Evolutionary conservation across 2,113 vertebrate species (phyloP).

Genomic region (Dascyllus trimaculatus): DNA sequence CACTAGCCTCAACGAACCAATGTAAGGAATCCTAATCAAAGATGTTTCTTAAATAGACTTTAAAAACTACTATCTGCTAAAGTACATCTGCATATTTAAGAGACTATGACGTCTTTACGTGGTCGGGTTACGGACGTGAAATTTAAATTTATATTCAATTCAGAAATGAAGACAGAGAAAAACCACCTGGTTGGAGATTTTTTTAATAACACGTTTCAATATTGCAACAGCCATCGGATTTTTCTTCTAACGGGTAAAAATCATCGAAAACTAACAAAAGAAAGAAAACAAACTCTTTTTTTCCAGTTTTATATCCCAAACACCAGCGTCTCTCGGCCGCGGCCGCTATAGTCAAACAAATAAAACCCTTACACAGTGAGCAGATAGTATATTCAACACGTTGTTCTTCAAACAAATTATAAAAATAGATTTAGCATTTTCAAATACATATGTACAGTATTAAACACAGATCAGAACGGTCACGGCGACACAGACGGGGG

Average conservation of each 20-base stretch:
- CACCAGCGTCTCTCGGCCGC: conserved; percentile 72
- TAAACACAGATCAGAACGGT: conserved; percentile 84
- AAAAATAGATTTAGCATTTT: conserved; percentile 93
- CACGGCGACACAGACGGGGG: conserved; percentile 57
- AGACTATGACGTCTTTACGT: too few species aligned
- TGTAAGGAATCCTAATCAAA: too few species aligned
- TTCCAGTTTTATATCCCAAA: conserved; percentile 77
- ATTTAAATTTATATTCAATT: too few species aligned
- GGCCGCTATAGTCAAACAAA: conserved; percentile 80
- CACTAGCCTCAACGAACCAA: too few species aligned
- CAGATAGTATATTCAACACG: conserved; percentile 85
- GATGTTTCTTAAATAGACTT: too few species aligned
- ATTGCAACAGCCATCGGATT: conserved; percentile 84
- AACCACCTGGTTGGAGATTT: conserved; percentile 70
- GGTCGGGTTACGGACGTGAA: too few species aligned
- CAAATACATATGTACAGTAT: conserved; percentile 92
- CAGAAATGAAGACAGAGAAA: too few species aligned
- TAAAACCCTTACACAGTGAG: conserved; percentile 85
- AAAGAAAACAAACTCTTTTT: conserved; percentile 35
- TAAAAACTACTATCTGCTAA: too few species aligned
- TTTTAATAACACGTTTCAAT: conserved; percentile 88
- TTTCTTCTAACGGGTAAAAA: conserved; percentile 85
- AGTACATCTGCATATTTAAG: too few species aligned
- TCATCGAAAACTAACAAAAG: conserved; percentile 80
- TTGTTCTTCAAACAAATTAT: conserved; percentile 89